Base-by-base conservation (phyloP, 2,113 vertebrate genomes). In the Tupaia tana region DNA sequence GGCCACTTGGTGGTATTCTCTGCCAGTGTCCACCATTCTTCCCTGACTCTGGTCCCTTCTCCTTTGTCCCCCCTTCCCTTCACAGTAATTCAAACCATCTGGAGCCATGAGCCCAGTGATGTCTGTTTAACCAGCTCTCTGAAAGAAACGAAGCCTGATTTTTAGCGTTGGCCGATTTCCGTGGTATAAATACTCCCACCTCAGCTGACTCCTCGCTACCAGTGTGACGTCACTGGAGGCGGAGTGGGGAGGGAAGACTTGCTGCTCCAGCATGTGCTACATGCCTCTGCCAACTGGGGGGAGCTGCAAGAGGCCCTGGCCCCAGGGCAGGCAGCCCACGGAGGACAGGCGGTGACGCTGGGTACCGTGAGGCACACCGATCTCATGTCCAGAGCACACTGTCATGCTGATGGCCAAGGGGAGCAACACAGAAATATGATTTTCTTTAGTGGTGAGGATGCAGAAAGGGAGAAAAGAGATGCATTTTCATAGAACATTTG, bases 361-460 rank as follows among this genome's bases (percentile, higher is more conserved):
- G 58, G 29, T 43, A 11, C 63, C 0, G 0, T 1, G 0, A 67
- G 7, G 27, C 3, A 14, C 2, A 2, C 66, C 16, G 29, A 4
- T 1, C 8, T 16, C 1, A 10, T 14, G 3, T 58, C n/a, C 31
- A 25, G 66, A 61, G 70, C 67, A 56, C 52, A 19, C 56, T 25
- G 63, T 7, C 2, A 4, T 25, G 80, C 9, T 19, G 19, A 9
- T 7, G 75, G 54, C 31, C 1, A 13, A 54, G 14, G 19, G 24
- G 34, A 58, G n/a, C 64, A 34, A 71, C 54, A 75, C 24, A 25
- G 25, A 81, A 73, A 12, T 0, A 7, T 69, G 24, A 1, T 56
- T 59, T 80, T 89, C 64, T 78, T 92, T 29, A 84, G 95, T 56
- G 16, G 0, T 3, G 22, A 89, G 52, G 54, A 71, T 2, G 27